phyloP scores from a whole-genome alignment of 2,888 invertebrate species.

The Ctena decussata region DNA sequence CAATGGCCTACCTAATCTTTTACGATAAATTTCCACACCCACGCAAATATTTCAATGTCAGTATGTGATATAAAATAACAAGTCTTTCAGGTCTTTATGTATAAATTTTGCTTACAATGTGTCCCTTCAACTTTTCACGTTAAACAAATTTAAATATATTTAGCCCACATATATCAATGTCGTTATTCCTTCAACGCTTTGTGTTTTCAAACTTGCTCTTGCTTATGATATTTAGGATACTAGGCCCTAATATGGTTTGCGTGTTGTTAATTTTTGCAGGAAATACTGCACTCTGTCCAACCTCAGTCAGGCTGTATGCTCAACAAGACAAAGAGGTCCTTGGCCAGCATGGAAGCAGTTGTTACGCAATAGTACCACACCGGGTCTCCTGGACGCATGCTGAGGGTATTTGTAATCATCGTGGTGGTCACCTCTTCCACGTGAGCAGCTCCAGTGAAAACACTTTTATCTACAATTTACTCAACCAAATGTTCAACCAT shows the following conservation, averaged over 20 bases:
- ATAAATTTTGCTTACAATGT: no score
- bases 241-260: no score
- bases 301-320: neutral
- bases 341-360: slow-evolving; percentile 11
- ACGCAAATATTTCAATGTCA: no score
- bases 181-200: neutral
- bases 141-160: no score
- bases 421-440: slow-evolving; percentile 25
- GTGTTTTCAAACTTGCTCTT: neutral
- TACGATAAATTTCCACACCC: no score
- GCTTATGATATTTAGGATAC: no score
- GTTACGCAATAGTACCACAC: slow-evolving; percentile 26
- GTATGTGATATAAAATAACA: no score
- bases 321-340: neutral
- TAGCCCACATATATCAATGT: no score
- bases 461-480: neutral
- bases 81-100: no score
- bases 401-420: slow-evolving; percentile 11
- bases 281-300: neutral
- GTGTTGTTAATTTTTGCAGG: no score
- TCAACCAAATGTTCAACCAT: neutral
- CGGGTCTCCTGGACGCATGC: slow-evolving; percentile 18
- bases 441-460: slow-evolving; percentile 13
- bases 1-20: no score
- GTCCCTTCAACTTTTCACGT: no score